Evolutionary conservation across 2,113 vertebrate species (phyloP), one percentile per base, ranked within the genome.

Genomic region (Poeciliopsis prolifica): DNA sequence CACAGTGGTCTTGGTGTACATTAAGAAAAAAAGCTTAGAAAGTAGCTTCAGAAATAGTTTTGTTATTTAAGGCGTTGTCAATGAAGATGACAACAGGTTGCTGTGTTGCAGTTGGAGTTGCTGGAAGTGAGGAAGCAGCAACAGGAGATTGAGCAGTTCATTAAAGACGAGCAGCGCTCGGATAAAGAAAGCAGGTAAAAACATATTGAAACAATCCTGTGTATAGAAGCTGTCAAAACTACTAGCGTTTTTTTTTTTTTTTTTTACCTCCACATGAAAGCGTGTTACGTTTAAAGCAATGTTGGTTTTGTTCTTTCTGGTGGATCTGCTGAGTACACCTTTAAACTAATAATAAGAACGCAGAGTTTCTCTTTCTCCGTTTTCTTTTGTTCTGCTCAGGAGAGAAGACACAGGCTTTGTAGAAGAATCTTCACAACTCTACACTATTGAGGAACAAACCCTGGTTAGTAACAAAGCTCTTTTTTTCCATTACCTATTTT

Each of bases 31-130:
- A 58, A 3, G 24, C 51, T 8, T n/a, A 10, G 0, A 24, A 15
- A 22, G 24, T 17, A 7, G 15, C 11, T 44, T 26, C 11, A 67
- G 28, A 11, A 13, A 1, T 29, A 0, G 10, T 30, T 42, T 63
- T 44, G 26, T 44, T 24, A 13, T 14, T 4, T 54, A 14, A 28
- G 3, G 14, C 15, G 61, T 73, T 14, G 22, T 22, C 24, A 26
- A n/a, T 19, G 17, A 29, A 19, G 17, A 17, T 42, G 60, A 51
- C 60, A 42, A 7, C 48, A 60, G 44, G 40, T 14, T 5, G 63
- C 63, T 76, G 61, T 82, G 0, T 77, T 92, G 78, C 86, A 98
- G 97, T 86, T 98, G 93, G 97, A 98, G 89, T 86, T 97, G 87
- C 61, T 96, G 86, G 93, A 94, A 0, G 81, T 95, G 64, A 91